Base-by-base conservation (phyloP, 2,888 invertebrate species). In the Pogonocherus hispidulus region DNA sequence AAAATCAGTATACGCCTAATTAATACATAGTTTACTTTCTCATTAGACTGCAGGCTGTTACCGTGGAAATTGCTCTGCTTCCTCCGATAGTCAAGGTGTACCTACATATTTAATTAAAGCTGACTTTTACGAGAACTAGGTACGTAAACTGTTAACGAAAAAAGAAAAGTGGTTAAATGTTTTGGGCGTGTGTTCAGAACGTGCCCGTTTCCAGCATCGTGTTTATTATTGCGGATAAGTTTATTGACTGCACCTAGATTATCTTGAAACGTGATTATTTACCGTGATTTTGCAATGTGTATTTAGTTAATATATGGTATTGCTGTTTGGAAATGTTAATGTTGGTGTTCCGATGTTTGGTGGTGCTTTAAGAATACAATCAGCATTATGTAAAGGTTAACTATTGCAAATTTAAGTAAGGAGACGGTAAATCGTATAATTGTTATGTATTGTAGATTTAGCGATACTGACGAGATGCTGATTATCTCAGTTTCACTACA, bases 141-240 rank as follows among this genome's bases (percentile, higher is more conserved):
- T 3, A 18, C 5, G 27, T 32, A 54, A 54, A 54, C 54, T 35
- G 22, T 54, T 27, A 54, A 32, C 27, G 14, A 32, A 54, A 54
- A 55, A 55, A 19, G 23, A 55, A 55, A 55, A 41, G 20, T 55
- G 20, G 37, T 37, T 41, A 55, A 55, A 55, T 41, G 55, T 55
- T 55, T 55, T 20, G 41, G 55, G 55, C 55, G 55, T 55, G 55
- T 55, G 22, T 19, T 55, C 55, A n/a, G 55, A 20, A 14, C 54
- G 54, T 54, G 54, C 14, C 32, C 27, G 54, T 27, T 41, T 55
- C 55, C 20, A 55, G 41, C 55, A 37, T 55, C 18, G 55, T 41
- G 55, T 55, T 55, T n/a, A 41, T 41, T 41, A 55, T 55, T n/a
- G 41, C 18, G 55, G 20, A 20, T 41, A 20, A 55, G 41, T 41